Conservation (phyloP, 1,140 invertebrate genomes). For the Drosophila sp. region DNA sequence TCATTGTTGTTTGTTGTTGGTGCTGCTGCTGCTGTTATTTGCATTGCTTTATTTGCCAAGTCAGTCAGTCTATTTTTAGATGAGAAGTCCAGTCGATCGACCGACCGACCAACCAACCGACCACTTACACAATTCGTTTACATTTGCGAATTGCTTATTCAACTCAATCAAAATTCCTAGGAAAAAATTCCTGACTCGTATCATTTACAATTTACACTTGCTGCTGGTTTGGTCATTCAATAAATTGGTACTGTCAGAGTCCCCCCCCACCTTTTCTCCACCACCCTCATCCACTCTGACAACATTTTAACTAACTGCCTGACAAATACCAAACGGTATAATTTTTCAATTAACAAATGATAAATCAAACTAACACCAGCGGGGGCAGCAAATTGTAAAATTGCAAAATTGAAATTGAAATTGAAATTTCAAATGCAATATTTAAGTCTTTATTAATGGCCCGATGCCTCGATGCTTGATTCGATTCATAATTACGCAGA, state of each 20-base stretch:
- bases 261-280: not conserved
- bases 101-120: not conserved
- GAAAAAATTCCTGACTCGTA: constrained; percentile 72
- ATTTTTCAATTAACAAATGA: constrained; percentile 82
- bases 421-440: constrained; percentile 71
- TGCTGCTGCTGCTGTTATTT: constrained; percentile 20
- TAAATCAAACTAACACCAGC: constrained; percentile 79
- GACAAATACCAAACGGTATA: constrained; percentile 77
- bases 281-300: constrained; percentile 36
- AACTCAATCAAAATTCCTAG: constrained; percentile 81
- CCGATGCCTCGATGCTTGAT: constrained; percentile 20
- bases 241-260: constrained; percentile 72
- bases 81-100: constrained; percentile 6
- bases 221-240: constrained; percentile 63
- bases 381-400: constrained; percentile 27
- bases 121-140: constrained; percentile 76
- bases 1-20: constrained; percentile 13
- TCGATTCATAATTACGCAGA: constrained; percentile 69
- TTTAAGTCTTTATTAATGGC: constrained; percentile 72
- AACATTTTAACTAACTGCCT: constrained; percentile 78
- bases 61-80: constrained; percentile 67
- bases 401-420: constrained; percentile 54
- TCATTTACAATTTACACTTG: constrained; percentile 69
- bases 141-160: constrained; percentile 73
- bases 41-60: constrained; percentile 66